Conservation (phyloP, 2,888 invertebrate species). For the Leptinotarsa rubiginosa region DNA sequence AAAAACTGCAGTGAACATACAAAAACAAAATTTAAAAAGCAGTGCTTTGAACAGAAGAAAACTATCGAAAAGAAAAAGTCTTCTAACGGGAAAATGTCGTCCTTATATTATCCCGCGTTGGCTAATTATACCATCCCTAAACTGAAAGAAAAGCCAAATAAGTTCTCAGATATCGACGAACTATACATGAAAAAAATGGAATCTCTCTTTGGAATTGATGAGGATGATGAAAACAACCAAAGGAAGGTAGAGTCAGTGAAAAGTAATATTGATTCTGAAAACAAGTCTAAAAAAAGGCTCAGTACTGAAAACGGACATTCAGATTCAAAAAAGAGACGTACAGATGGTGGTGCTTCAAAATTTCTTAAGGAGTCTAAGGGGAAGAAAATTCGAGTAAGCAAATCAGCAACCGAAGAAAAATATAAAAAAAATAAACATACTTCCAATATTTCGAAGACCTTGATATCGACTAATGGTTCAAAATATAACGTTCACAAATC, state of each 20-base stretch:
- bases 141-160: not conserved
- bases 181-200: slow-evolving; percentile 16
- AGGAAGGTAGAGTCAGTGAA: not conserved
- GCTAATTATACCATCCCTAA: slow-evolving; percentile 10
- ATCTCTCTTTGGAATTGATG: slow-evolving; percentile 4
- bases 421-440: not conserved
- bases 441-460: not conserved
- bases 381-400: not conserved
- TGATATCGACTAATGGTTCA: not conserved
- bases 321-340: not conserved
- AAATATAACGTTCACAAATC: not conserved
- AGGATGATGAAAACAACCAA: slow-evolving; percentile 3
- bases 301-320: not conserved
- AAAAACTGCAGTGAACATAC: not conserved
- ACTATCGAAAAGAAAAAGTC: not conserved
- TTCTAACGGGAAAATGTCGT: not conserved
- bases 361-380: not conserved
- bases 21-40: not conserved
- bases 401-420: not conserved
- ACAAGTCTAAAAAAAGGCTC: not conserved
- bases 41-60: not conserved
- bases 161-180: not conserved
- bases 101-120: not conserved
- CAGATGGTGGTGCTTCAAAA: not conserved
- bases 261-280: not conserved